A percentile compares a stretch with the other conserved stretches of the same genome.
These are phyloP conservation scores for Mellilla xanthometata DNA, from an alignment of 2,888 invertebrate species.

Conservation along the genomic window DNA sequence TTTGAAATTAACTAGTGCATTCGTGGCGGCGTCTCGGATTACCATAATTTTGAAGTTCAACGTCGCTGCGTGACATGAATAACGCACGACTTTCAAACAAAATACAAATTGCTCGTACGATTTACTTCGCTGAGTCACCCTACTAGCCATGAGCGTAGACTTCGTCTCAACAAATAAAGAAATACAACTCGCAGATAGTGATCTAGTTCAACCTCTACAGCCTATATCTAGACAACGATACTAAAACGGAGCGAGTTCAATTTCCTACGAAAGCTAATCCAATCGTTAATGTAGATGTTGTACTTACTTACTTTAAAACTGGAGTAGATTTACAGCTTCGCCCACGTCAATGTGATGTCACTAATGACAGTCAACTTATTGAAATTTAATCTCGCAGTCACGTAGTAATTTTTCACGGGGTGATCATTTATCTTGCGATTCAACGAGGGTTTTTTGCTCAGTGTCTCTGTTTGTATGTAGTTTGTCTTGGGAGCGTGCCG, in stretches of 20 bases:
- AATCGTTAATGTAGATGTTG: background rate
- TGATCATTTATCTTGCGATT: constrained; percentile 35
- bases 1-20: constrained; percentile 50
- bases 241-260: constrained; percentile 19
- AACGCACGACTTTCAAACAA: constrained; percentile 3
- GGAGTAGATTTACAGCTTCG: constrained; percentile 10
- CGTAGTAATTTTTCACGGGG: constrained; percentile 49
- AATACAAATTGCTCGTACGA: constrained; percentile 1
- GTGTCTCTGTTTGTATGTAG: constrained; percentile 26
- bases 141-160: constrained; percentile 17
- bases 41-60: constrained; percentile 32
- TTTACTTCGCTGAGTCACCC: constrained; percentile 22
- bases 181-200: constrained; percentile 30
- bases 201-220: constrained; percentile 23
- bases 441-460: constrained; percentile 28
- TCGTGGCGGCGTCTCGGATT: constrained; percentile 24
- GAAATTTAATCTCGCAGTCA: constrained; percentile 47
- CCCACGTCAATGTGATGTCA: constrained; percentile 27
- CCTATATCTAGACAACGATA: constrained; percentile 20
- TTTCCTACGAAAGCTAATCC: constrained; percentile 28
- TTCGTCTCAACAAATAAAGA: constrained; percentile 29
- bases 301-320: constrained; percentile 1
- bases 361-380: constrained; percentile 31
- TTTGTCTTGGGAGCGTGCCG: constrained; percentile 24
- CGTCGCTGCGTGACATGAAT: constrained; percentile 15